Base-by-base conservation (phyloP, 2,113 vertebrate species). In the Channa argus region DNA sequence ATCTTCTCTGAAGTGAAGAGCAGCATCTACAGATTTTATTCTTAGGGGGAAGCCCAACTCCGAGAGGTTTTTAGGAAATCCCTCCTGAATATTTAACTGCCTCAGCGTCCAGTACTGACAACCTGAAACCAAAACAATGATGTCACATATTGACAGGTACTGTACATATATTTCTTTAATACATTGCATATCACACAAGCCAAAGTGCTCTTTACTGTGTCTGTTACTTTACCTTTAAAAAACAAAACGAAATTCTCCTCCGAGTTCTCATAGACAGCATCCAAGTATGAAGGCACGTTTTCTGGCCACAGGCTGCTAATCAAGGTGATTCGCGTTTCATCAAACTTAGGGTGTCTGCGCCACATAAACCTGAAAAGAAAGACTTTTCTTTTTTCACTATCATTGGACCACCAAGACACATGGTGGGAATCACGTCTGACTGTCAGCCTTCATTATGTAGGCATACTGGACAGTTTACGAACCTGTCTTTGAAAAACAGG, bases 21-120 rank as follows among this genome's bases (percentile, higher is more conserved):
- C 96, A 11, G 96, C 96, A 58, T 96, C 96, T 46, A 97, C 89
- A 64, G 91, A 93, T 82, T 91, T 94, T 8, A 97, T 90, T 9
- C 92, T 91, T 84, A 89, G 92, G 0, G 96, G 95, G 66, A 98
- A 96, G 5, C 96, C 96, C 68, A 98, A 80, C 63, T 95, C 93
- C 5, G 94, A 86, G 81, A 97, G 93, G 87, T 95, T 96, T 91
- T 92, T 94, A 11, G 96, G 96, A 79, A 94, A 96, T 10, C 92
- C 95, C 70, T 95, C 90, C 66, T 93, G 34, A 55, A 95, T 90
- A 13, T 93, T 91, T 0, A 96, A 92, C 56, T 94, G 95, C 66
- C 85, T 96, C 62, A 97, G 67, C 44, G 63, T 90, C 96, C 96
- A 98, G 75, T 95, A 95, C 85, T 96, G 95, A 73, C 89, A 92